Conservation (phyloP, 92 coral and sea anemone genomes). For the Phymanthus crucifer region DNA sequence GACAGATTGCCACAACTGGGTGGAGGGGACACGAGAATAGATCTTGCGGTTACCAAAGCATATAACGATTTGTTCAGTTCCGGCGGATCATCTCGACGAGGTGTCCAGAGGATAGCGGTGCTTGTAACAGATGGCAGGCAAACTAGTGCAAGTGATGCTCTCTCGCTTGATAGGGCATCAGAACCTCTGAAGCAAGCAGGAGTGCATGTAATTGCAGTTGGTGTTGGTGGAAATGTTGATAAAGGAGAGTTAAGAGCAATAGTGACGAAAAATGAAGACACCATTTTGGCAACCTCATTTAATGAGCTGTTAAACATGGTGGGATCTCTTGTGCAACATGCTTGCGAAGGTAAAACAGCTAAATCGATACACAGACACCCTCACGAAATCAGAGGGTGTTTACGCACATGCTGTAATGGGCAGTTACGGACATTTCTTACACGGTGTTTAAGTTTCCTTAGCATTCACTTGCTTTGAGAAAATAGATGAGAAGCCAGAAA, state of each 20-base stretch:
- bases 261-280: constrained; percentile 50
- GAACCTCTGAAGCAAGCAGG: constrained; percentile 40
- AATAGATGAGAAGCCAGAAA: too few relatives aligned
- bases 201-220: constrained; percentile 50
- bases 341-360: constrained; percentile 38
- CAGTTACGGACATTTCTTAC: too few relatives aligned
- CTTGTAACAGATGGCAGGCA: constrained; percentile 67
- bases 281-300: constrained; percentile 36
- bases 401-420: not conserved
- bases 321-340: constrained; percentile 23
- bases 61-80: constrained; percentile 57
- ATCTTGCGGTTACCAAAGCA: constrained; percentile 48
- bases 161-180: constrained; percentile 39
- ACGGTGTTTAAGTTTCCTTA: too few relatives aligned
- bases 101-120: constrained; percentile 64
- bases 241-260: constrained; percentile 40
- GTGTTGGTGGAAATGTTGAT: constrained; percentile 51
- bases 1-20: constrained; percentile 29
- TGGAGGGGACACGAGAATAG: constrained; percentile 55
- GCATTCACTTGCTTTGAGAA: too few relatives aligned
- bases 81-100: constrained; percentile 61
- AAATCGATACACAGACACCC: not conserved
- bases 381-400: not conserved
- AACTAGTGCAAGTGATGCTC: not conserved
- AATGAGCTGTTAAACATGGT: constrained; percentile 35